These are phyloP conservation scores for Drosophila neotestacea DNA, from an alignment of 2,888 invertebrate species.

Conservation along the genomic window DNA sequence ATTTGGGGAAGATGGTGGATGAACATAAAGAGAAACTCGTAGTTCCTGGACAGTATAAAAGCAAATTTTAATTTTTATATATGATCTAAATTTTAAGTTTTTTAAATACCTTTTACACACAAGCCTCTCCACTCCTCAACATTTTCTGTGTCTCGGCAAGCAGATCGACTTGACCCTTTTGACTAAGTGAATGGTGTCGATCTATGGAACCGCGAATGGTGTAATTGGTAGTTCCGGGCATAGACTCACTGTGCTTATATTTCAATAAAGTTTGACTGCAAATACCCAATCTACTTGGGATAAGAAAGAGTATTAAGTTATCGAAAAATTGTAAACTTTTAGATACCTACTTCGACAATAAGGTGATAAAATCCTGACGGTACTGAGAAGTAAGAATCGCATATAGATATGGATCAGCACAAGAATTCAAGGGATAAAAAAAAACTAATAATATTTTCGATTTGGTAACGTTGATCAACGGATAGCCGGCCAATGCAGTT, in stretches of 20 bases:
- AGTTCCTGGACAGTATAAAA: neutral
- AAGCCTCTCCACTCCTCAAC: slow-evolving; percentile 80
- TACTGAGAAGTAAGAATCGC: slow-evolving; percentile 96
- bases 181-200: slow-evolving; percentile 63
- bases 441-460: slow-evolving; percentile 94
- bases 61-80: neutral
- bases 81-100: neutral
- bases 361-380: slow-evolving; percentile 89
- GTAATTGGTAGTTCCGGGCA: slow-evolving; percentile 79
- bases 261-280: slow-evolving; percentile 86
- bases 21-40: neutral
- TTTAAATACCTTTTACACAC: slow-evolving; percentile 67
- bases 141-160: slow-evolving; percentile 75
- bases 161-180: slow-evolving; percentile 42
- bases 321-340: too few relatives aligned
- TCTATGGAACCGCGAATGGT: slow-evolving; percentile 74
- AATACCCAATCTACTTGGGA: slow-evolving; percentile 86
- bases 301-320: neutral
- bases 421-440: slow-evolving; percentile 96
- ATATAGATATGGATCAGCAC: slow-evolving; percentile 96
- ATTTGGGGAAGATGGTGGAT: neutral
- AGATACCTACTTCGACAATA: slow-evolving; percentile 88
- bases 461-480: slow-evolving; percentile 92
- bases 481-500: slow-evolving; percentile 93
- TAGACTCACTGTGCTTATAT: slow-evolving; percentile 85